Evolutionary conservation across 2,797 vertebrate species (phyloP).

Genomic region (Onychomys torridus): DNA sequence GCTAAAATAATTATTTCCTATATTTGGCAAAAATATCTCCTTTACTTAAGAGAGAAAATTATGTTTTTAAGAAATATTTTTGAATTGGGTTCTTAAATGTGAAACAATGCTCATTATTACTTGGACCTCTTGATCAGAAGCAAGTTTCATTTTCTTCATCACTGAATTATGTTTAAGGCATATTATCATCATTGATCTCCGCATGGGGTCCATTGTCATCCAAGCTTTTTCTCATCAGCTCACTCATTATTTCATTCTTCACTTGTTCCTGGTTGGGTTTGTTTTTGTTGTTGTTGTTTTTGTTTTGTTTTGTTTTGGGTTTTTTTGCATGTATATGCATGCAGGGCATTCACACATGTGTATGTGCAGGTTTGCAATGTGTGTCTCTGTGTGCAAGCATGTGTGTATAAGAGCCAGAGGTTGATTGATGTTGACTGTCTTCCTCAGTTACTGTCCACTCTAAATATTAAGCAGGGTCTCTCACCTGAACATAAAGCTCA

Average conservation of each 20-base stretch:
- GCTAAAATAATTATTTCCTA: conserved; percentile 4
- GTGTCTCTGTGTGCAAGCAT: not conserved
- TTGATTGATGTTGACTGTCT: not conserved
- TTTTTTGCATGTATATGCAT: not conserved
- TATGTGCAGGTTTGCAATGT: not conserved
- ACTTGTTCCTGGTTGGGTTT: not conserved
- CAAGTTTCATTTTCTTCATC: not conserved
- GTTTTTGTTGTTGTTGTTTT: too few relatives aligned
- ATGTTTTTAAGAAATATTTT: not conserved
- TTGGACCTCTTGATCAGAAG: not conserved
- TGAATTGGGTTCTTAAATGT: conserved; percentile 9
- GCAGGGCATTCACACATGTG: not conserved
- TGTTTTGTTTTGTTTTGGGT: too few relatives aligned
- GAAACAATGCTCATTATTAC: not conserved
- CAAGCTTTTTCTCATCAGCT: not conserved
- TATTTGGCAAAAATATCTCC: not conserved
- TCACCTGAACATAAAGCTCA: not conserved
- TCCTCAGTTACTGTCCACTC: not conserved
- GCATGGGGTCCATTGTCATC: not conserved
- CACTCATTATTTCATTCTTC: not conserved
- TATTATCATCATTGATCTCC: not conserved
- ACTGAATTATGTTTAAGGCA: not conserved
- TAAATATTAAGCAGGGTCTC: not conserved
- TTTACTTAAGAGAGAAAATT: conserved; percentile 19
- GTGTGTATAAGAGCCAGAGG: not conserved